Evolutionary conservation across 2,888 invertebrate genomes (phyloP).

Genomic region (Himalopsyche japonica): DNA sequence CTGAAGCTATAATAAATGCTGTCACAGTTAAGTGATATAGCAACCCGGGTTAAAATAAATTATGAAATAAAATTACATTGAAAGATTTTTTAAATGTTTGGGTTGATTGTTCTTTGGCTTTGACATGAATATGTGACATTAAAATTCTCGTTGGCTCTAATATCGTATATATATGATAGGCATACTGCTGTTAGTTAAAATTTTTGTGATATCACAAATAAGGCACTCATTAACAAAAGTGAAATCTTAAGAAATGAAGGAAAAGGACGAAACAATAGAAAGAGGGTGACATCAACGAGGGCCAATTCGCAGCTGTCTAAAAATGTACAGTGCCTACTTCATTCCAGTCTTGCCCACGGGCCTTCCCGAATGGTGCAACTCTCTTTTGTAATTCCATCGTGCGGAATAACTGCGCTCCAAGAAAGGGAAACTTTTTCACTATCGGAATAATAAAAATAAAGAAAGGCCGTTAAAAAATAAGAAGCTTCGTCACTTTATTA

Average conservation of each 20-base stretch:
- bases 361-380: constrained; percentile 9
- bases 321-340: neutral
- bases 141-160: too few relatives aligned
- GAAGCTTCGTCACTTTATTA: constrained; percentile 17
- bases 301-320: neutral
- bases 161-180: too few relatives aligned
- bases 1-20: too few relatives aligned
- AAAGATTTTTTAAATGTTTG: too few relatives aligned
- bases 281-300: neutral
- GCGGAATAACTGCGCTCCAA: constrained; percentile 37
- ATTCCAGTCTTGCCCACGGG: neutral
- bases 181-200: neutral
- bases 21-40: too few relatives aligned
- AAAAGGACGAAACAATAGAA: neutral
- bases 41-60: too few relatives aligned
- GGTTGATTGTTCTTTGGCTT: too few relatives aligned
- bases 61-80: too few relatives aligned
- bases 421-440: constrained; percentile 32
- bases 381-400: constrained; percentile 35
- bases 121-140: too few relatives aligned
- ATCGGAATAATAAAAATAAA: constrained; percentile 37
- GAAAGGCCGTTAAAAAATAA: constrained; percentile 12
- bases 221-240: neutral
- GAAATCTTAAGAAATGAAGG: neutral
- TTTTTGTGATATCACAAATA: neutral